Evolutionary conservation across 2,888 invertebrate species (phyloP), one percentile per base, ranked within the genome.

Genomic region (Hypolimnas misippus): DNA sequence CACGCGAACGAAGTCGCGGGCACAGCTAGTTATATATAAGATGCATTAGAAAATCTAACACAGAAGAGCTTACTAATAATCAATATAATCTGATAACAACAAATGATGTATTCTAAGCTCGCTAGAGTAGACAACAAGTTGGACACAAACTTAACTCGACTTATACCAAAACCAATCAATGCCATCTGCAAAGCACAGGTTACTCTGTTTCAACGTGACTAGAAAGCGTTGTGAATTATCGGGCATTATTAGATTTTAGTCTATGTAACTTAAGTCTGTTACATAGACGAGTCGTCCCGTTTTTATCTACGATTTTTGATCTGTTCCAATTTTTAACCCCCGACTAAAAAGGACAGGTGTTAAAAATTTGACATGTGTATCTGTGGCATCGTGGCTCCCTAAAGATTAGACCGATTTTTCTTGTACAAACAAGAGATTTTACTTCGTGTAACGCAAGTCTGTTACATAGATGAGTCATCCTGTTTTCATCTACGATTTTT

Each of bases 181-280:
- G 44, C 33, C 31, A 56, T 44, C 49, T 19, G 44, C 59, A 53
- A 53, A 59, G 53, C 53, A 53, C 59, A 59, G 53, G 59, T 53
- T 51, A 31, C 38, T 53, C 35, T 33, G 42, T 35, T 44, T 29
- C 17, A 33, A 59, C 59, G 59, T 59, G 59, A 59, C 51, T 59
- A n/a, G 59, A 59, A 57, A 57, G 40, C 57, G 51, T 49, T 46
- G 21, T 46, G 46, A 21, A 46, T 46, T 49, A 29, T 29, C 25
- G 49, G 7, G 14, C 25, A 14, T 29, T 49, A 49, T 49, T 49
- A 49, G 25, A 49, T 49, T 49, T 49, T 14, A 49, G 49, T 29
- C 7, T 8, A 19, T 21, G 44, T 8, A 46, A 46, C 21, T 4
- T 46, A 16, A 42, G 42, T 46, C n/a, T 46, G 44, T 46, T 12